Percentiles rank a stretch among this genome's conserved stretches.
Conservation (phyloP, 1,140 invertebrate genomes). For the Scaptomyza graminum region DNA sequence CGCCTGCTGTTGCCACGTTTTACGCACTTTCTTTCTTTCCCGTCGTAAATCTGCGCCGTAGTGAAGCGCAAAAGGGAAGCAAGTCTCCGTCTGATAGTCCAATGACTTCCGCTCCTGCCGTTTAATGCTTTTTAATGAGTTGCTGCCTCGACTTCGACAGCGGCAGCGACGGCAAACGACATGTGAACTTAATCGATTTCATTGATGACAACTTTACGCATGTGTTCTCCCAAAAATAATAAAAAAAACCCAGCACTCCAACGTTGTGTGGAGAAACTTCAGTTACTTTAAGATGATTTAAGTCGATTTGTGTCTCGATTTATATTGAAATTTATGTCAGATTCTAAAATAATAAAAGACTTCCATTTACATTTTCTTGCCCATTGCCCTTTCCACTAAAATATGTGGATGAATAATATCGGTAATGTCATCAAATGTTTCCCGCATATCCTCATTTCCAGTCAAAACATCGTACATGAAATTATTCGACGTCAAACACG, state of each 20-base stretch:
- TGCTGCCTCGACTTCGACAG: conserved; percentile 27
- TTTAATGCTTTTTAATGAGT: conserved; percentile 82
- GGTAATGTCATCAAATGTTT: no score
- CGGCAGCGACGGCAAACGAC: not conserved
- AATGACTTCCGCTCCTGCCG: conserved; percentile 77
- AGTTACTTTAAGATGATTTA: no score
- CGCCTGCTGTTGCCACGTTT: conserved; percentile 19
- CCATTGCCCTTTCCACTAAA: no score
- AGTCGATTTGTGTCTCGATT: no score
- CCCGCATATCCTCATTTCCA: no score
- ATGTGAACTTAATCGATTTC: conserved; percentile 69
- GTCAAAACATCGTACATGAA: no score
- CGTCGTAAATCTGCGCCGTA: conserved; percentile 67
- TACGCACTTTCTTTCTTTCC: conserved; percentile 62
- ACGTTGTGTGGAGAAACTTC: no score
- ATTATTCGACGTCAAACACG: no score
- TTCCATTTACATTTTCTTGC: no score
- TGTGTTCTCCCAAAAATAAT: conserved; percentile 9
- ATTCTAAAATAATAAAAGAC: not conserved
- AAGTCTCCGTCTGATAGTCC: conserved; percentile 72
- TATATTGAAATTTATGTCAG: not conserved
- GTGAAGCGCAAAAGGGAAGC: conserved; percentile 68
- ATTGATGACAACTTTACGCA: conserved; percentile 53
- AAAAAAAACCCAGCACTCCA: not conserved
- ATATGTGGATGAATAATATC: no score